Percentiles rank a stretch among this genome's conserved stretches.
These are phyloP conservation scores for Syrphus vitripennis DNA, from an alignment of 2,888 invertebrate species.

Conservation along the genomic window DNA sequence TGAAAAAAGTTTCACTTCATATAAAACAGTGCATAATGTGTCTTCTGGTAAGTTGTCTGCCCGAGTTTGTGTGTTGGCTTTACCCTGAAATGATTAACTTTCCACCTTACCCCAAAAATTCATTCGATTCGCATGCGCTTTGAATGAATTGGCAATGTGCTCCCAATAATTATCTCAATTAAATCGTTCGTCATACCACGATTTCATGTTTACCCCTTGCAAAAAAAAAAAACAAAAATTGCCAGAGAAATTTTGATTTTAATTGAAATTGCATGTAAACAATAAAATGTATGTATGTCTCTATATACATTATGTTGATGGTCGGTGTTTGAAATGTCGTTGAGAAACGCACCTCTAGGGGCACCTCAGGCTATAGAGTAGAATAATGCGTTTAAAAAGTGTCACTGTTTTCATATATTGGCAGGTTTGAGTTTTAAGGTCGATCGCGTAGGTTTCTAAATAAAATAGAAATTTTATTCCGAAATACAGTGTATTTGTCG, in stretches of 20 bases:
- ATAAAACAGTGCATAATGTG: conserved; percentile 31
- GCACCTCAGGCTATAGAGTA: neutral
- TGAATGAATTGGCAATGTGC: conserved; percentile 21
- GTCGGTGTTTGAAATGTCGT: conserved; percentile 3
- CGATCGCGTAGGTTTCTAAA: conserved; percentile 40
- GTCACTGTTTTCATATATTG: conserved; percentile 45
- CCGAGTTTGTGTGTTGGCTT: conserved; percentile 26
- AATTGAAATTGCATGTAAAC: conserved; percentile 21
- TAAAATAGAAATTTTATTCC: conserved; percentile 45
- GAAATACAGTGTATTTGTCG: conserved; percentile 17
- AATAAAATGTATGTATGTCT: conserved; percentile 5
- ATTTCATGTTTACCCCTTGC: conserved; percentile 13
- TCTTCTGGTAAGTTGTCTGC: conserved; percentile 57
- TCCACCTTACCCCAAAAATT: neutral
- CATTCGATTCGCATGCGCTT: conserved; percentile 38
- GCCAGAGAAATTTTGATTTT: neutral
- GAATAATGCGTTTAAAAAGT: conserved; percentile 48
- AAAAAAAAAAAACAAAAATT: too few relatives aligned
- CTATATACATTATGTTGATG: neutral
- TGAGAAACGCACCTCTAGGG: conserved; percentile 45
- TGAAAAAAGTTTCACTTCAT: neutral
- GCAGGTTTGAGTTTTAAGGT: conserved; percentile 54
- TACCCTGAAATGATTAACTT: neutral
- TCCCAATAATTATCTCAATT: conserved; percentile 53
- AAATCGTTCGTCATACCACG: conserved; percentile 22